Evolutionary conservation across 2,113 vertebrate genomes (phyloP), one percentile per base, ranked within the genome.

Genomic region (Hippocampus barbouri): DNA sequence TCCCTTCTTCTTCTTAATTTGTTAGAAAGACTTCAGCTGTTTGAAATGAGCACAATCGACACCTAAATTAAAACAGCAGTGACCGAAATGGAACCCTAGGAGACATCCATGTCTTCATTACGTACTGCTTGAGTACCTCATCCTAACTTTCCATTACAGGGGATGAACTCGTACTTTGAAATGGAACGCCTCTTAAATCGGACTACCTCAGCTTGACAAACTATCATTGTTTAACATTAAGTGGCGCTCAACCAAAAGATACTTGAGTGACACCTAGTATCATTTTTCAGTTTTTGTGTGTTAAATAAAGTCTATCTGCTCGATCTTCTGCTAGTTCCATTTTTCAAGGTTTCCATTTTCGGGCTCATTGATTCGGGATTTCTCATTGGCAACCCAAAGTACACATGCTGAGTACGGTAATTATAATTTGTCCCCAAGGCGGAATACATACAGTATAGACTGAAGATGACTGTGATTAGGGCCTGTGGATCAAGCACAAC

Each of bases 261-360:
- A 63, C 34, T 40, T 21, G 18, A 63, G 21, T 65, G 62, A 43
- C 62, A 65, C 21, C 5, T 43, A 3, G 15, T 43, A 43, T 43
- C 0, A 43, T 43, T 23, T 64, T 40, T 65, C 62, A 20, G 8
- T 43, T 21, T 40, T 63, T 65, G 11, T 65, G 62, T 7, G 3
- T 23, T 15, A 65, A 43, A 43, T 12, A 43, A 65, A 43, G 62
- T 65, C 21, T 41, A 63, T 41, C 21, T 20, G 9, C n/a, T 23
- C 2, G 5, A n/a, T n/a, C 38, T 63, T 65, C 40, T 65, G 11
- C 40, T 43, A 43, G 47, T 66, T 68, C 43, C 11, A 2, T 34
- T 76, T 45, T 47, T 16, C 7, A 45, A 18, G 23, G 25, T 61
- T 71, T 73, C 57, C 2, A 70, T 78, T 75, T 78, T 73, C 62